Conservation (phyloP, 2,113 vertebrate species). For the Chlorodrepanis virens region DNA sequence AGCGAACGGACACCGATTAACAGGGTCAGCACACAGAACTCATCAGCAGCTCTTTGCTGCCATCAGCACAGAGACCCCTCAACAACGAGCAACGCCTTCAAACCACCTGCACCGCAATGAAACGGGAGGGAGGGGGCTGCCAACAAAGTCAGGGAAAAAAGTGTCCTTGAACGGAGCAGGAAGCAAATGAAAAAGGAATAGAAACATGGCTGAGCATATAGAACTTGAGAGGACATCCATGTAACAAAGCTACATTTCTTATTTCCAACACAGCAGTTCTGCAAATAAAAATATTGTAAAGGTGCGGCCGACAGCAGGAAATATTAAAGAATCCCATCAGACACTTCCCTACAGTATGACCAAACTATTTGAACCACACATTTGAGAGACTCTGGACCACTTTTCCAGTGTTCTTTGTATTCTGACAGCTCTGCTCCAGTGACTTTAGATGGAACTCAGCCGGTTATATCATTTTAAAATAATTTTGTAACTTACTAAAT, state of each 20-base stretch:
- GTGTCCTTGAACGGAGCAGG: constrained; percentile 6
- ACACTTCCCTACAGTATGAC: background rate
- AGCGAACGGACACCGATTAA: constrained; percentile 65
- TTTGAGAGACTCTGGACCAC: background rate
- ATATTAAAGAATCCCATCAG: background rate
- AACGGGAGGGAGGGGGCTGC: background rate
- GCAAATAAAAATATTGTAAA: background rate
- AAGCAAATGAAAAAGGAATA: constrained; percentile 38
- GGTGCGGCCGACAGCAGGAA: background rate
- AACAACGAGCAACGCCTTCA: constrained; percentile 12
- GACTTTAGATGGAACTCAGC: background rate
- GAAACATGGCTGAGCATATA: background rate
- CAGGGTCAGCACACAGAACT: constrained; percentile 62
- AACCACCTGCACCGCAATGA: background rate
- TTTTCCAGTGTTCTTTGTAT: background rate
- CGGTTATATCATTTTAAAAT: background rate
- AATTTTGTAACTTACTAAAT: background rate
- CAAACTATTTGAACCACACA: background rate
- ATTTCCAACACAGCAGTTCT: background rate
- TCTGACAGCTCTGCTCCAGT: background rate
- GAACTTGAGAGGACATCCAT: background rate
- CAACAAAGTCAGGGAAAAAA: background rate
- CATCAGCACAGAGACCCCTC: constrained; percentile 28
- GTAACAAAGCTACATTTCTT: background rate
- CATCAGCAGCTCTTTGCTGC: constrained; percentile 34